These are phyloP conservation scores for Cerceris ruficornis DNA, from an alignment of 2,888 invertebrate species.

Conservation along the genomic window DNA sequence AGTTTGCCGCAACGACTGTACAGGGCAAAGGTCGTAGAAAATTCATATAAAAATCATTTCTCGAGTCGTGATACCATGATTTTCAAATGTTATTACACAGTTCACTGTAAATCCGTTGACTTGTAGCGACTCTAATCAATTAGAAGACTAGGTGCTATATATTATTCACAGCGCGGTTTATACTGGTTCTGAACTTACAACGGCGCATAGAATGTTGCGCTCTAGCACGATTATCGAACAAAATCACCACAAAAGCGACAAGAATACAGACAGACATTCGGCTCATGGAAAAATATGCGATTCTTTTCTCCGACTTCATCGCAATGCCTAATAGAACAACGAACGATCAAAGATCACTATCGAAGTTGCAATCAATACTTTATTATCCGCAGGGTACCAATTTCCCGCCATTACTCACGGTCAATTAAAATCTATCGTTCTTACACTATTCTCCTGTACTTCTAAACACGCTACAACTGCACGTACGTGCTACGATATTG, in stretches of 20 bases:
- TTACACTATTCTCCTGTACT: neutral
- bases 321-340: too few species aligned
- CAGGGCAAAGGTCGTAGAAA: too few species aligned
- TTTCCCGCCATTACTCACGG: too few species aligned
- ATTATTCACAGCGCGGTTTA: slow-evolving; percentile 5
- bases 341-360: too few species aligned
- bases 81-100: neutral
- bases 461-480: neutral
- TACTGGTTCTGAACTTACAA: neutral
- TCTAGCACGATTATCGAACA: neutral
- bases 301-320: too few species aligned
- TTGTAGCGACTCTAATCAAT: slow-evolving; percentile 12
- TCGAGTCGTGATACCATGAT: neutral
- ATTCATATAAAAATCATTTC: neutral
- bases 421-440: too few species aligned
- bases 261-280: neutral
- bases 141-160: slow-evolving; percentile 26
- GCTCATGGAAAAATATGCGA: slow-evolving; percentile 12
- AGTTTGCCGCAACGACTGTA: too few species aligned
- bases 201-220: neutral
- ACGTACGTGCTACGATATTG: neutral
- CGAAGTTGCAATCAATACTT: too few species aligned
- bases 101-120: neutral
- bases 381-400: too few species aligned
- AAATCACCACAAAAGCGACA: neutral